phyloP scores from a whole-genome alignment of 2,113 vertebrate species.

The Rhegmatorhina hoffmannsi region DNA sequence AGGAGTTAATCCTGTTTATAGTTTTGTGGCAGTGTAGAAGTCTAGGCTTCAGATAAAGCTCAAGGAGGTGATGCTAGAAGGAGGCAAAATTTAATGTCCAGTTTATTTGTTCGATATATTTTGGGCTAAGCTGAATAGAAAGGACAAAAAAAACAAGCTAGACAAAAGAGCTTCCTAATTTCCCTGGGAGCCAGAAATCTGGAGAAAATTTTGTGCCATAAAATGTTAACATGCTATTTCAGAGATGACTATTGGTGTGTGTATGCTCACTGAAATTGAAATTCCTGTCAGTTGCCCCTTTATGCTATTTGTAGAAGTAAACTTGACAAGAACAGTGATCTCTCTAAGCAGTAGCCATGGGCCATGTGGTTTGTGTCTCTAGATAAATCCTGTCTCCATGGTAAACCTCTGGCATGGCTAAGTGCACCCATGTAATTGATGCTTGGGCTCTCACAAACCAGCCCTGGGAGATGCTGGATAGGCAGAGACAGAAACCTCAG shows the following conservation, averaged over 20 bases:
- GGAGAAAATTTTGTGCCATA: background rate
- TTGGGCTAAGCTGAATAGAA: background rate
- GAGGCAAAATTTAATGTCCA: background rate
- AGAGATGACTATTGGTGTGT: background rate
- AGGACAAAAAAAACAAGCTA: background rate
- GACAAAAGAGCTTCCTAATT: background rate
- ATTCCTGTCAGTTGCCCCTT: background rate
- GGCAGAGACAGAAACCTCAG: background rate
- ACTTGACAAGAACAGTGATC: background rate
- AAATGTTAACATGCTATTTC: background rate
- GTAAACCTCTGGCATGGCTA: background rate
- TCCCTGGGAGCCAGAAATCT: background rate
- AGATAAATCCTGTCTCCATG: background rate
- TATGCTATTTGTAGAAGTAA: background rate
- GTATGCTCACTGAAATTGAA: background rate
- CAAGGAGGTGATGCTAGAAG: background rate
- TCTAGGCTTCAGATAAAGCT: background rate
- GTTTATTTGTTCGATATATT: background rate
- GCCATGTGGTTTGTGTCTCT: background rate
- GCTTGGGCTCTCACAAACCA: fast-evolving
- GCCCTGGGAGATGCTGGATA: background rate
- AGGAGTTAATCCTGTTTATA: background rate
- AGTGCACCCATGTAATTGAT: background rate
- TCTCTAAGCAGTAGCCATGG: background rate
- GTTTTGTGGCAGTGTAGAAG: background rate